phyloP scores from a whole-genome alignment of 1,140 invertebrate species.

The Dryas iulia region DNA sequence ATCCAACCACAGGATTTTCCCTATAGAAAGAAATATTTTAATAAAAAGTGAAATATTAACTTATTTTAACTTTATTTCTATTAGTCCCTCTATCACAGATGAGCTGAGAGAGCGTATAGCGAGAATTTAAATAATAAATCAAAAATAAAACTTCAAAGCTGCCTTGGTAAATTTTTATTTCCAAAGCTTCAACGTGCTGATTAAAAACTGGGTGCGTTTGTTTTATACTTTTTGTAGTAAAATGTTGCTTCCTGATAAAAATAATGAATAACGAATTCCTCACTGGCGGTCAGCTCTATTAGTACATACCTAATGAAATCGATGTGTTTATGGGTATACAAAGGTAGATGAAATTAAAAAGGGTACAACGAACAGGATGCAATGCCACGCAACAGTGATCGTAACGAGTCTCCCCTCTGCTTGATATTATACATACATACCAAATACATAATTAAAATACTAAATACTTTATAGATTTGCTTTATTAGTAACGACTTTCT shows the following conservation, averaged over 20 bases:
- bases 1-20: constrained; percentile 21
- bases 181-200: not conserved
- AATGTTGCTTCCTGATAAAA: not conserved
- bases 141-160: not conserved
- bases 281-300: not conserved
- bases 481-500: not conserved
- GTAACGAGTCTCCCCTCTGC: constrained; percentile 40
- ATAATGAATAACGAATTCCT: not conserved
- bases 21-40: constrained; percentile 19
- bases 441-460: not conserved
- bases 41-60: not conserved
- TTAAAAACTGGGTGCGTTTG: not conserved
- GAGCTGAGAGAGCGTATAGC: not conserved
- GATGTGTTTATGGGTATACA: not conserved
- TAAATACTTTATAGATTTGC: not conserved
- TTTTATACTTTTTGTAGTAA: not conserved
- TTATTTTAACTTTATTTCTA: not conserved
- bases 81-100: not conserved
- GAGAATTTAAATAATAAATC: not conserved
- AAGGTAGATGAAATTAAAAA: constrained; percentile 6
- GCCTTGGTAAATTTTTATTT: not conserved
- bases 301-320: not conserved
- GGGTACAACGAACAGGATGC: constrained; percentile 42
- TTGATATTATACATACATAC: not conserved
- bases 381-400: constrained; percentile 51